Base-by-base conservation (phyloP, 30 jellyfish, hydroid and myxozoan species). In the Turritopsis rubra region DNA sequence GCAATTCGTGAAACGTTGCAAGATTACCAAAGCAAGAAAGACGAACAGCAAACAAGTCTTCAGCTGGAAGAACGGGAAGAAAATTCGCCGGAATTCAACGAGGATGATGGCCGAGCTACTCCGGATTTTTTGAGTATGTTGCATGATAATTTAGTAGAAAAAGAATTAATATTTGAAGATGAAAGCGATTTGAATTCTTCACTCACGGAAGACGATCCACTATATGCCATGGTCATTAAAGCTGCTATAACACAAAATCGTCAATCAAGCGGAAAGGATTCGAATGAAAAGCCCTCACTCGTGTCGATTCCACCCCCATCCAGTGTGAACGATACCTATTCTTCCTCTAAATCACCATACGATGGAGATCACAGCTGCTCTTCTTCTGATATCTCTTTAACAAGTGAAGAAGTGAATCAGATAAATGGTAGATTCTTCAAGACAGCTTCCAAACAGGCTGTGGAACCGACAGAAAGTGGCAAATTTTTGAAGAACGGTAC, bases 201-300 rank as follows among this genome's bases (percentile, higher is more conserved):
- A 23, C 28, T 52, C 16, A 18, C 31, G 0, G 81, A 80, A 25
- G 81, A 53, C 70, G 87, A 80, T 25, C 87, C 87, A 25, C 30
- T 80, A 21, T 80, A 68, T 65, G 87, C 87, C 22, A 76, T 80
- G 21, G 87, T 80, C 65, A 80, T 80, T n/a, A 80, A 80, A 80
- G 31, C 87, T 1, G 87, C 87, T 26, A 29, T 80, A 8, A 80
- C 65, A n/a, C 31, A 68, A 68, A 41, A 80, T 66, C 79, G 80
- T 9, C 54, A 53, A 54, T 21, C 80, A 22, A 68, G 77, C 9
- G 30, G 19, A n/a, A 68, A 68, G 28, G 19, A 22, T 27, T n/a
- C 28, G 17, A 22, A 68, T 27, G 77, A 68, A 68, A 68, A 27
- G 28, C 77, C 30, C 21, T 68, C 77, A 19, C 77, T 68, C 28